phyloP scores from a whole-genome alignment of 2,888 invertebrate genomes.

The Diarsia rubi region DNA sequence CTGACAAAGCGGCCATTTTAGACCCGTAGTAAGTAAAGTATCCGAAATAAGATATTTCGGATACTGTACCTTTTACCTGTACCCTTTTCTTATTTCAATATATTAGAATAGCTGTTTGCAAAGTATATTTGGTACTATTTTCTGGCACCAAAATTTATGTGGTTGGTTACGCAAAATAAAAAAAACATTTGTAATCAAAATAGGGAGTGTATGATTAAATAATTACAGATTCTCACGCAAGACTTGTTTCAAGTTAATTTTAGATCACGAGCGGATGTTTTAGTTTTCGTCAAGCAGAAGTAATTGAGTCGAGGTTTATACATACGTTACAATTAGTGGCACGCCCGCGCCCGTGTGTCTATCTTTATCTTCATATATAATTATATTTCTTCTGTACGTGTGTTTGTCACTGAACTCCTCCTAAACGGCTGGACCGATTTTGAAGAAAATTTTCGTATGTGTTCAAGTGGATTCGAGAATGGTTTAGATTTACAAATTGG shows the following conservation, averaged over 20 bases:
- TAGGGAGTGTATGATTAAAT: neutral
- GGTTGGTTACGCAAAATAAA: constrained; percentile 5
- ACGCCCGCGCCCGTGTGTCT: neutral
- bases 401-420: no score
- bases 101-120: neutral
- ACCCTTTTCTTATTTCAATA: neutral
- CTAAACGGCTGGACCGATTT: no score
- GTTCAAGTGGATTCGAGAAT: no score
- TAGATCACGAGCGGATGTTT: constrained; percentile 35
- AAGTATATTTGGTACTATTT: neutral
- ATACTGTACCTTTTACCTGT: no score
- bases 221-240: constrained; percentile 45
- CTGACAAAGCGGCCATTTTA: no score
- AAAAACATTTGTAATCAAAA: neutral
- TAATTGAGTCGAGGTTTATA: constrained; percentile 21
- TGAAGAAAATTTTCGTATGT: no score
- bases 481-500: no score
- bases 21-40: no score
- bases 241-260: constrained; percentile 48
- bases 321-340: neutral
- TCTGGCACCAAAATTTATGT: neutral
- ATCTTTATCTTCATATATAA: no score
- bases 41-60: neutral
- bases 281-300: constrained; percentile 25
- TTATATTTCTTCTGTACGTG: no score